These are phyloP conservation scores for Drosophila paracracens DNA, from an alignment of 2,888 invertebrate species.

Conservation along the genomic window DNA sequence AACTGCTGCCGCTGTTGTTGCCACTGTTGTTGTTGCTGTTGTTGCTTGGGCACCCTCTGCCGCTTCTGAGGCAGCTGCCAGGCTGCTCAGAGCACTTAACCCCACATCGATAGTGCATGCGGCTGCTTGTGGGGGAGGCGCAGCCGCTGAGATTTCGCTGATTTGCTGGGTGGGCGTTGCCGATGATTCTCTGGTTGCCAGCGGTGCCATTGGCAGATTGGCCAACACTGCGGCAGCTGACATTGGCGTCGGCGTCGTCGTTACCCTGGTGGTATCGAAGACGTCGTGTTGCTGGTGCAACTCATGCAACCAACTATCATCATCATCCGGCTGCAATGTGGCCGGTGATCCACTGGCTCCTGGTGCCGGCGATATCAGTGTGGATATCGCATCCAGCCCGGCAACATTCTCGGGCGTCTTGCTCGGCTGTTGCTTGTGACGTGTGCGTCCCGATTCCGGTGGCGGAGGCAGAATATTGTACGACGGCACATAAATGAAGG, in stretches of 20 bases:
- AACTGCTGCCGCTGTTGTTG: slow-evolving; percentile 39
- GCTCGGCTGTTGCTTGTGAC: slow-evolving; percentile 81
- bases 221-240: slow-evolving; percentile 46
- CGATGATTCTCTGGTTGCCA: slow-evolving; percentile 76
- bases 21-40: slow-evolving; percentile 32
- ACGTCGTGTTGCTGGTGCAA: slow-evolving; percentile 82
- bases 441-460: slow-evolving; percentile 84
- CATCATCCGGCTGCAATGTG: slow-evolving; percentile 70
- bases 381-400: slow-evolving; percentile 59
- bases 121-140: slow-evolving; percentile 11
- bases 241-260: slow-evolving; percentile 58
- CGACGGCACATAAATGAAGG: slow-evolving; percentile 88
- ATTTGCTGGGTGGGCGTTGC: slow-evolving; percentile 76
- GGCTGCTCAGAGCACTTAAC: slow-evolving; percentile 45
- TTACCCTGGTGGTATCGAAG: slow-evolving; percentile 81
- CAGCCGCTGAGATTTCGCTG: slow-evolving; percentile 47
- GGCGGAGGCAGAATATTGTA: slow-evolving; percentile 84
- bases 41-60: slow-evolving; percentile 20
- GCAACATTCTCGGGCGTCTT: slow-evolving; percentile 73
- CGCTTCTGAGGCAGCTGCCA: slow-evolving; percentile 22
- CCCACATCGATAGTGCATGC: slow-evolving; percentile 37
- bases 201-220: slow-evolving; percentile 72
- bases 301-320: slow-evolving; percentile 82
- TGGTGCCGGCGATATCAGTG: slow-evolving; percentile 61
- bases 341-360: slow-evolving; percentile 58